Evolutionary conservation across 2,888 invertebrate species (phyloP).

Genomic region (Agriopis marginaria): DNA sequence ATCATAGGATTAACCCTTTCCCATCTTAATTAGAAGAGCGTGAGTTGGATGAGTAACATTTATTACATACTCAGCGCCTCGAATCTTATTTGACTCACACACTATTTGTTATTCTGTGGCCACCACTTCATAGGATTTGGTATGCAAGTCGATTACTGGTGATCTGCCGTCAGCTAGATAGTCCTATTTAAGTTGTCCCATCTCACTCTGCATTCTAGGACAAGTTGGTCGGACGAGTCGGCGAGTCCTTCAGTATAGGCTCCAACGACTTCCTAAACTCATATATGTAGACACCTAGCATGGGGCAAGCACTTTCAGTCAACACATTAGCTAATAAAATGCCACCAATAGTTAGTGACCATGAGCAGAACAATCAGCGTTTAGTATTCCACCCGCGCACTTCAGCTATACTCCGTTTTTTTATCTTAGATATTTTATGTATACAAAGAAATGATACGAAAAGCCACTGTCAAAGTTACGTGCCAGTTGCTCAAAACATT

Average conservation of each 20-base stretch:
- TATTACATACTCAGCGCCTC: too few relatives aligned
- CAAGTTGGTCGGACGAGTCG: slow-evolving; percentile 46
- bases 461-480: too few relatives aligned
- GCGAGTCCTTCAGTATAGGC: slow-evolving; percentile 52
- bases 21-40: too few relatives aligned
- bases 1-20: too few relatives aligned
- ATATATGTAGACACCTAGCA: not conserved
- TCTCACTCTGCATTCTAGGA: slow-evolving; percentile 46
- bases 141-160: slow-evolving; percentile 40
- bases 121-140: slow-evolving; percentile 20
- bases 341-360: not conserved
- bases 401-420: too few relatives aligned
- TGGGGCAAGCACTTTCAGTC: not conserved
- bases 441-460: too few relatives aligned
- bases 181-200: slow-evolving; percentile 65
- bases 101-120: not conserved
- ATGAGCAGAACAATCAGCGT: too few relatives aligned
- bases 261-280: not conserved
- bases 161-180: slow-evolving; percentile 46
- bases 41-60: too few relatives aligned
- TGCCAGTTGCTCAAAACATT: too few relatives aligned
- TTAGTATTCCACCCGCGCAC: not conserved
- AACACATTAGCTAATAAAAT: not conserved
- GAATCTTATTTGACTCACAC: not conserved
- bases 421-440: too few relatives aligned